Percentiles rank a stretch among this genome's conserved stretches.
Evolutionary conservation across 2,113 vertebrate genomes (phyloP).

Genomic region (Eurystomus gularis): DNA sequence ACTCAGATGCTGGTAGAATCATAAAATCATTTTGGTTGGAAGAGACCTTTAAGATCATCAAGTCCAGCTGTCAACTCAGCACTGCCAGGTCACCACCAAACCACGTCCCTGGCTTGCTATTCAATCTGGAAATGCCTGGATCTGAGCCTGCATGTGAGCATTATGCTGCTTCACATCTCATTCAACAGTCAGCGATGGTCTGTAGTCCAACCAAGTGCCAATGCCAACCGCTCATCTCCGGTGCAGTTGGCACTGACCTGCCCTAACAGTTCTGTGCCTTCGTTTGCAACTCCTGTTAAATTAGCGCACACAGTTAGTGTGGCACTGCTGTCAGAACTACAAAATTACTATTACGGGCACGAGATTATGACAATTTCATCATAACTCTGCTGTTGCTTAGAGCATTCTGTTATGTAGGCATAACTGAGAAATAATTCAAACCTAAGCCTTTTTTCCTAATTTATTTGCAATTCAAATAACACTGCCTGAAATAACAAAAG

Average conservation of each 20-base stretch:
- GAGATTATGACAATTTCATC: background rate
- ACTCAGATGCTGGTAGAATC: background rate
- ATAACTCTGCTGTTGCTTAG: background rate
- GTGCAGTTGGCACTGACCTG: background rate
- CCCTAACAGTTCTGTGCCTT: background rate
- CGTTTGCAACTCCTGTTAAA: background rate
- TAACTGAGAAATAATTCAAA: background rate
- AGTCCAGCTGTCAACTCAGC: too few species aligned
- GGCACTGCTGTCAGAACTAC: background rate
- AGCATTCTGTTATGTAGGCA: background rate
- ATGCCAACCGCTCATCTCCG: background rate
- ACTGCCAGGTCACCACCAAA: too few species aligned
- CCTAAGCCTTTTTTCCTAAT: background rate
- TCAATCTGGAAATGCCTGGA: background rate
- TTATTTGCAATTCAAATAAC: background rate
- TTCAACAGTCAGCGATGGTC: background rate
- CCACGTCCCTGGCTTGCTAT: background rate
- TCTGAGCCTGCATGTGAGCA: background rate
- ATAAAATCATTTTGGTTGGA: too few species aligned
- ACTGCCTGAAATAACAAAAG: background rate
- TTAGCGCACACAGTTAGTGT: fast-evolving
- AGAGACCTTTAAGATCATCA: too few species aligned
- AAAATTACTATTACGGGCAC: background rate
- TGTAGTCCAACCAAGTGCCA: background rate
- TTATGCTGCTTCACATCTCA: background rate